Evolutionary conservation across 2,113 vertebrate genomes (phyloP).

Genomic region (Tapirus terrestris): DNA sequence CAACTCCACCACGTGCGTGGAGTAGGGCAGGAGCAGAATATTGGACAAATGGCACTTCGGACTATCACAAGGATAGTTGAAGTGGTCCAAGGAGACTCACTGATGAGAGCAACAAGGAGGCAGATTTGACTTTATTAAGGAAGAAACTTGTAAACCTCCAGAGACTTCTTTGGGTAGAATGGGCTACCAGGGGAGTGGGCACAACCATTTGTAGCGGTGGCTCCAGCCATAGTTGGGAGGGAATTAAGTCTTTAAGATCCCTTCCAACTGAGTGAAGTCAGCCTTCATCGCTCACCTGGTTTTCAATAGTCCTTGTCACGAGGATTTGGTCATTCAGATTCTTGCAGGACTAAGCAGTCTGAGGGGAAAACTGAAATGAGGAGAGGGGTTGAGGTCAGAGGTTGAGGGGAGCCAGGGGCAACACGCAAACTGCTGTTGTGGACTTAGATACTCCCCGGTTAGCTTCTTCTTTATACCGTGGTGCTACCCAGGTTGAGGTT

Average conservation of each 20-base stretch:
- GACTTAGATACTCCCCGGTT: neutral
- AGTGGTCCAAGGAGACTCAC: neutral
- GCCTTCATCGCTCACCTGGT: neutral
- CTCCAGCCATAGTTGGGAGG: neutral
- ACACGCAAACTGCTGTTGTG: neutral
- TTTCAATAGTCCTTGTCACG: neutral
- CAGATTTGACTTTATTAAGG: neutral
- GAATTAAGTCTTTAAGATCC: neutral
- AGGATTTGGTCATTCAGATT: neutral
- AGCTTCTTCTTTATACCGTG: neutral
- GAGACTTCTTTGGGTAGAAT: neutral
- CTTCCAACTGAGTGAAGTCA: neutral
- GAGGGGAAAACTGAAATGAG: neutral
- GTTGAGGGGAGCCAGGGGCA: neutral
- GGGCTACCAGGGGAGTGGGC: neutral
- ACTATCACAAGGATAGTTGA: neutral
- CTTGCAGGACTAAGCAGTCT: neutral
- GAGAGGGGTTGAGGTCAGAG: neutral
- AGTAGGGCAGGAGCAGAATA: neutral
- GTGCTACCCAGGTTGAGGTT: neutral
- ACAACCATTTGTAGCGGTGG: neutral
- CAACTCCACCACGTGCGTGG: no score
- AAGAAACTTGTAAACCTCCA: neutral
- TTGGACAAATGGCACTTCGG: neutral
- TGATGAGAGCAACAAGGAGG: neutral